Conservation (phyloP, 2,888 invertebrate species). For the Mycogona germanica region DNA sequence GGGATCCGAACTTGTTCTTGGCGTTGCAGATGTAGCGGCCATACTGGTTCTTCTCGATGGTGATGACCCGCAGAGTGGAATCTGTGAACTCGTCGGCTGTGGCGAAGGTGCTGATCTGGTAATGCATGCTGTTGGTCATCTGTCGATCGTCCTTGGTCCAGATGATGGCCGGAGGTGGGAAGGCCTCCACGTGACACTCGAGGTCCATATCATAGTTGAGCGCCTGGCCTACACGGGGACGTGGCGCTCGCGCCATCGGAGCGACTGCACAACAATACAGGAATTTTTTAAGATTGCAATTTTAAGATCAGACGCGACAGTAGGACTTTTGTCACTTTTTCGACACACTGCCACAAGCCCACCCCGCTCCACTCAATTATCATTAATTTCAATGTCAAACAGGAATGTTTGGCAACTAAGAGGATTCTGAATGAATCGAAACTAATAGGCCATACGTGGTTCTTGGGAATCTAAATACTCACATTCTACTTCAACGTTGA, state of each 20-base stretch:
- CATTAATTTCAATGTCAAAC: neutral
- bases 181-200: slow-evolving; percentile 88
- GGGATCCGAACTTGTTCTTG: slow-evolving; percentile 70
- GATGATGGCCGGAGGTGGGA: slow-evolving; percentile 81
- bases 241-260: slow-evolving; percentile 59
- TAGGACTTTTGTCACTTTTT: too few relatives aligned
- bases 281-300: too few relatives aligned
- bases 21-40: slow-evolving; percentile 75
- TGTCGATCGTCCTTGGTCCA: slow-evolving; percentile 75
- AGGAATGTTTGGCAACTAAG: too few relatives aligned
- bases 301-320: too few relatives aligned
- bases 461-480: too few relatives aligned
- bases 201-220: slow-evolving; percentile 88
- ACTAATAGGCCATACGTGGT: too few relatives aligned
- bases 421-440: too few relatives aligned
- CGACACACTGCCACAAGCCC: neutral
- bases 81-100: slow-evolving; percentile 87
- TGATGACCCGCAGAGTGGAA: slow-evolving; percentile 75
- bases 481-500: slow-evolving; percentile 61
- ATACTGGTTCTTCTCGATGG: slow-evolving; percentile 80
- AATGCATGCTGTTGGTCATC: slow-evolving; percentile 80
- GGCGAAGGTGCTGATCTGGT: slow-evolving; percentile 76
- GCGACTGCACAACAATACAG: slow-evolving; percentile 47
- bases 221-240: slow-evolving; percentile 73
- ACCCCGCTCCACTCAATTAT: neutral